A percentile compares a stretch with the other conserved stretches of the same genome.
Conservation (phyloP, 2,888 invertebrate genomes). For the Ellobium chinense region DNA sequence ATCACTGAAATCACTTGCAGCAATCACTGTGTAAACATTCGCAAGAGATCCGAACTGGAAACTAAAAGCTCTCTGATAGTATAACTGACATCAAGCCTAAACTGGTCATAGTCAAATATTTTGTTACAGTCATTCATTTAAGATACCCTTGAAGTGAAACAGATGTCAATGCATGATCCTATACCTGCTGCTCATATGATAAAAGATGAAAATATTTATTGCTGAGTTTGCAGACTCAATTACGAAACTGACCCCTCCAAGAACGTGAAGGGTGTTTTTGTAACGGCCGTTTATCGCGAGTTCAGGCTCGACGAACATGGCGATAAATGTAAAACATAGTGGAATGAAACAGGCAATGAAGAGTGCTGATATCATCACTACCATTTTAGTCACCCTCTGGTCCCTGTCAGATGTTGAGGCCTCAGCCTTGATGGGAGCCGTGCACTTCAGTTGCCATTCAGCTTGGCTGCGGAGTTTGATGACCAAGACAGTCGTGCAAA, state of each 20-base stretch:
- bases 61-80: too few species aligned
- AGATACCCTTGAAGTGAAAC: too few species aligned
- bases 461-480: neutral
- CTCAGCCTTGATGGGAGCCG: neutral
- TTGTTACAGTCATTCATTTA: too few species aligned
- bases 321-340: neutral
- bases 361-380: neutral
- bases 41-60: too few species aligned
- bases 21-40: too few species aligned
- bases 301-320: constrained; percentile 13
- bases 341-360: constrained; percentile 31
- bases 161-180: too few species aligned
- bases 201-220: constrained; percentile 24
- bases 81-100: too few species aligned
- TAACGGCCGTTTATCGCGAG: neutral
- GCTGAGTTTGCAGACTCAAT: constrained; percentile 15
- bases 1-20: too few species aligned
- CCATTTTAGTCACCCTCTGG: constrained; percentile 22
- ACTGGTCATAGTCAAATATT: too few species aligned
- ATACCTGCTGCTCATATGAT: constrained; percentile 2
- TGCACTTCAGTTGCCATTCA: constrained; percentile 29
- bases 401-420: neutral
- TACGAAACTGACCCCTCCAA: neutral
- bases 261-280: neutral
- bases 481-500: constrained; percentile 2